Conservation (phyloP, 2,113 vertebrate species). For the Oncorhynchus nerka region DNA sequence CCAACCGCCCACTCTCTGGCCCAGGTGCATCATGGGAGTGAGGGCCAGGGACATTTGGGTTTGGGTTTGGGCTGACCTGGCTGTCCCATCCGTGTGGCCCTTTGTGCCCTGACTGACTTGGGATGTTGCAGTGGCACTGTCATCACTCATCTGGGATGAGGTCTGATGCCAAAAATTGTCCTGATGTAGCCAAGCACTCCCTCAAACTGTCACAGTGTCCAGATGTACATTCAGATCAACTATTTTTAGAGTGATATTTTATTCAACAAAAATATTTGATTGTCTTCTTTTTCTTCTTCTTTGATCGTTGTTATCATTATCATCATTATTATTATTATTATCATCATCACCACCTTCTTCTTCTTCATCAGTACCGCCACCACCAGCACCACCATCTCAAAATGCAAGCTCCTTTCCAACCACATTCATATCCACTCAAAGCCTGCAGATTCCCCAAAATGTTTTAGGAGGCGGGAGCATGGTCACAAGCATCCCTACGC, state of each 20-base stretch:
- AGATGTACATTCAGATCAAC: conserved; percentile 43
- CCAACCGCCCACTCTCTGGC: background rate
- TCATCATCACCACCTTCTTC: background rate
- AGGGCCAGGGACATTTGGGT: background rate
- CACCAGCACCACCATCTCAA: background rate
- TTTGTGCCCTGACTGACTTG: conserved; percentile 5
- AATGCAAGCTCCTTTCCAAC: background rate
- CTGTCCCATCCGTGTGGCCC: background rate
- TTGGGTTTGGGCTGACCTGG: background rate
- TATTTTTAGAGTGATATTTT: conserved; percentile 34
- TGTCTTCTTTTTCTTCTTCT: background rate
- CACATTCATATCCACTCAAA: background rate
- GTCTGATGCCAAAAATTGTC: conserved; percentile 31
- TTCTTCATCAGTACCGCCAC: background rate
- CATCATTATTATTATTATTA: background rate
- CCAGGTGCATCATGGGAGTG: conserved; percentile 17
- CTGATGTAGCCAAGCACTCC: conserved; percentile 28
- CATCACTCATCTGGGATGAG: conserved; percentile 35
- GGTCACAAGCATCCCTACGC: conserved; percentile 17
- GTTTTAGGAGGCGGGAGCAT: background rate
- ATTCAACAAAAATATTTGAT: conserved; percentile 27
- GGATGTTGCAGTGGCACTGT: conserved; percentile 26
- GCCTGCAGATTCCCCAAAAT: conserved; percentile 9
- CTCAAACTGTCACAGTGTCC: conserved; percentile 39
- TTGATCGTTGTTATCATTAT: background rate